Evolutionary conservation across 2,113 vertebrate genomes (phyloP).

Genomic region (Murina feae): DNA sequence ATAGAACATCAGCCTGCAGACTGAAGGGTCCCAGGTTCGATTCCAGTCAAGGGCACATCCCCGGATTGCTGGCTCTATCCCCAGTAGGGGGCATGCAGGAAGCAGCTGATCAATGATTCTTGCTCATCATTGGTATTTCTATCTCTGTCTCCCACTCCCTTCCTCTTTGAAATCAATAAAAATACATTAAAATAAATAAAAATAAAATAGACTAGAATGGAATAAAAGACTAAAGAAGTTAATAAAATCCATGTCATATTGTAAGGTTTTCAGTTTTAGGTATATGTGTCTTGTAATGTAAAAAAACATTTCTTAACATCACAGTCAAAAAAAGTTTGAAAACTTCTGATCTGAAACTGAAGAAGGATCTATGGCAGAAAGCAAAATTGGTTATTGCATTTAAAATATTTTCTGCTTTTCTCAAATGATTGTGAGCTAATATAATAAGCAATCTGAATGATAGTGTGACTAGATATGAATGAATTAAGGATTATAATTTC

Average conservation of each 20-base stretch:
- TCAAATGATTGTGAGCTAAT: constrained; percentile 25
- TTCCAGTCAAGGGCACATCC: no score
- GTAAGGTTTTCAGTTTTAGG: background rate
- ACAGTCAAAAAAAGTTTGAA: background rate
- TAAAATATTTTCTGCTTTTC: constrained; percentile 38
- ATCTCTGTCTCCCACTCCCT: no score
- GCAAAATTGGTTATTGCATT: background rate
- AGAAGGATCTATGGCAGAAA: background rate
- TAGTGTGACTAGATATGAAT: constrained; percentile 3
- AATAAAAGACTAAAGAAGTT: background rate
- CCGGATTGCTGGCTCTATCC: no score
- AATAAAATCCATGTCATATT: background rate
- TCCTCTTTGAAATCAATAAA: no score
- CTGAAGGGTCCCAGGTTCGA: no score
- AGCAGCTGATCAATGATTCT: no score
- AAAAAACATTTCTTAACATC: background rate
- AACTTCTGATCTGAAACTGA: background rate
- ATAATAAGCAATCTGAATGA: background rate
- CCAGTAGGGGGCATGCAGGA: no score
- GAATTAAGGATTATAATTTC: constrained; percentile 20
- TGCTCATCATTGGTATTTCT: no score
- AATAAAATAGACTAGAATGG: background rate
- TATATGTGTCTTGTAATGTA: background rate
- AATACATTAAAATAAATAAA: no score
- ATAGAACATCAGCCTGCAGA: no score